phyloP scores from a whole-genome alignment of 2,888 invertebrate species.

The Caenorhabditis zanzibari region DNA sequence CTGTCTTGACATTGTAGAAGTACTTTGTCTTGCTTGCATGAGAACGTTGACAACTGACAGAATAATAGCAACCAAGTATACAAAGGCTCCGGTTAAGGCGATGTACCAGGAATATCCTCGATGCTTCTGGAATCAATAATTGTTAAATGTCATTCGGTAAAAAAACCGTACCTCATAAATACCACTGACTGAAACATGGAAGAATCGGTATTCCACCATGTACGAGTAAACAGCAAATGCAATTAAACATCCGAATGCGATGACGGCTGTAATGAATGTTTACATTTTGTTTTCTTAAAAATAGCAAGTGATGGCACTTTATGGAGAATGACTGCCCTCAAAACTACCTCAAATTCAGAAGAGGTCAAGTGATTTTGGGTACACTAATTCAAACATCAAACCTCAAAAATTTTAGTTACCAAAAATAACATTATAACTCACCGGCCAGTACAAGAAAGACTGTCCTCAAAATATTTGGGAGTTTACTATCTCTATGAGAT shows the following conservation, averaged over 20 bases:
- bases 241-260: slow-evolving; percentile 71
- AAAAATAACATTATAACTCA: slow-evolving; percentile 13
- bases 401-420: slow-evolving; percentile 3
- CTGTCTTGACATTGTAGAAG: slow-evolving; percentile 54
- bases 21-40: slow-evolving; percentile 28
- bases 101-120: slow-evolving; percentile 81
- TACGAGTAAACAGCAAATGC: slow-evolving; percentile 79
- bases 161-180: slow-evolving; percentile 79
- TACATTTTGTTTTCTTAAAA: neutral
- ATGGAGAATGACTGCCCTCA: neutral
- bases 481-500: slow-evolving; percentile 41
- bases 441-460: slow-evolving; percentile 58
- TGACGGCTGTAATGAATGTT: slow-evolving; percentile 66
- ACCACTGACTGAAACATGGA: slow-evolving; percentile 81
- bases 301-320: slow-evolving; percentile 9
- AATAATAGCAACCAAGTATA: slow-evolving; percentile 67
- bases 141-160: neutral
- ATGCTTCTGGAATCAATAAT: slow-evolving; percentile 76
- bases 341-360: neutral
- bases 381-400: slow-evolving; percentile 14
- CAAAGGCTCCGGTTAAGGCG: slow-evolving; percentile 71
- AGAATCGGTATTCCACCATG: slow-evolving; percentile 83
- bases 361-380: slow-evolving; percentile 34
- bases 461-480: slow-evolving; percentile 48
- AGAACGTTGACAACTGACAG: slow-evolving; percentile 34